These are phyloP conservation scores for Stomatorhinus walkeri DNA, from an alignment of 2,797 vertebrate species.

Conservation along the genomic window DNA sequence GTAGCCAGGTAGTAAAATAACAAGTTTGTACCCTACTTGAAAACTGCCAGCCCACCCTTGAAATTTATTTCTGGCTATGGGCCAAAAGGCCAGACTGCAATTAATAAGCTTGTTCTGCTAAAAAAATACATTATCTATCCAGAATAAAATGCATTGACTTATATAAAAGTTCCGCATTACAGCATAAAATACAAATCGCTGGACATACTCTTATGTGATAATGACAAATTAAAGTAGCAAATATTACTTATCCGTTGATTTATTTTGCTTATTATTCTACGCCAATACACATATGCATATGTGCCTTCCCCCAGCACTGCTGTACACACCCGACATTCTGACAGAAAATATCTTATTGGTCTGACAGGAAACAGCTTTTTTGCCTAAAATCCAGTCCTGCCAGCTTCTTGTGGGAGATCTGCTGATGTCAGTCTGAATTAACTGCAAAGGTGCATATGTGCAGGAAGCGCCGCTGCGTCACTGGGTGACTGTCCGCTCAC, in stretches of 20 bases:
- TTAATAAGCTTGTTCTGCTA: background rate
- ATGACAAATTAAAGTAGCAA: background rate
- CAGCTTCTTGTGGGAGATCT: background rate
- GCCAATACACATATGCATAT: background rate
- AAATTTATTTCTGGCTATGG: background rate
- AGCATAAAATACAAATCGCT: background rate
- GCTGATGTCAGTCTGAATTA: background rate
- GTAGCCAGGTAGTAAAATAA: background rate
- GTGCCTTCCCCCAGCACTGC: background rate
- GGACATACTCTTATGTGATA: background rate
- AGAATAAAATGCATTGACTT: background rate
- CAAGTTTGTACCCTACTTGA: background rate
- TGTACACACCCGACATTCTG: background rate
- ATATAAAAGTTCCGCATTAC: background rate
- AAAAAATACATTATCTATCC: background rate
- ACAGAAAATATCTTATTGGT: background rate
- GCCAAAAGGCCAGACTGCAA: background rate
- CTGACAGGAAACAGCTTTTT: background rate
- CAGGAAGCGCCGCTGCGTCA: background rate
- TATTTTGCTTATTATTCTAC: background rate
- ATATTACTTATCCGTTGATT: background rate
- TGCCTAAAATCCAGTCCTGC: background rate
- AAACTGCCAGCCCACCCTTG: background rate
- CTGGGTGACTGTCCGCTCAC: background rate
- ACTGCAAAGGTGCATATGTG: background rate